A percentile compares a stretch with the other conserved stretches of the same genome.
Evolutionary conservation across 2,113 vertebrate species (phyloP).

Genomic region (Desmodus rotundus): DNA sequence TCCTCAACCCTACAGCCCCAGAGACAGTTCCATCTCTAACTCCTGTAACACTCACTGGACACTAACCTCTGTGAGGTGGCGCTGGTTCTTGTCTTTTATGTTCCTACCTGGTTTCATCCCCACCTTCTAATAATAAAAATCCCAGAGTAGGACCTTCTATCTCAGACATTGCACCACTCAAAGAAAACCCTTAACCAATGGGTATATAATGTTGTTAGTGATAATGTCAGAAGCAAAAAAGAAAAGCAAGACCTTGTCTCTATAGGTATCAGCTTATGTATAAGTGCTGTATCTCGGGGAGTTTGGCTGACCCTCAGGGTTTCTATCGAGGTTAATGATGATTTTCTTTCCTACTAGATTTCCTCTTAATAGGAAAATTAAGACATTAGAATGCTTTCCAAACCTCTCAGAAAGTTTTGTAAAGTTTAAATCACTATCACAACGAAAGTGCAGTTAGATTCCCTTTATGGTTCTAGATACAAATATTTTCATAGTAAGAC

Average conservation of each 20-base stretch:
- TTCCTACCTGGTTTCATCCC: neutral
- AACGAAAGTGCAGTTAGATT: neutral
- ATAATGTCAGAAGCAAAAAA: neutral
- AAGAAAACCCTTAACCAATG: neutral
- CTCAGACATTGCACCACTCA: neutral
- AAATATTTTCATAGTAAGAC: neutral
- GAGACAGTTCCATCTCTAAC: neutral
- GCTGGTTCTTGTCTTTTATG: neutral
- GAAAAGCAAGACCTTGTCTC: neutral
- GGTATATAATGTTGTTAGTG: neutral
- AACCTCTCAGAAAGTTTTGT: neutral
- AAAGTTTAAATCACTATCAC: neutral
- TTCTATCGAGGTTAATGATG: neutral
- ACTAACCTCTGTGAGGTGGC: neutral
- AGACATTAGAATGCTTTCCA: neutral
- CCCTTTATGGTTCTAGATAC: neutral
- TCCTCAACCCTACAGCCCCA: neutral
- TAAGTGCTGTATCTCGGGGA: neutral
- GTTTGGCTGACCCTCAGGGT: neutral
- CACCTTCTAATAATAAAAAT: neutral
- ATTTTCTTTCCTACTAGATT: neutral
- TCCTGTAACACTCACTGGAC: neutral
- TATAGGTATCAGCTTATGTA: neutral
- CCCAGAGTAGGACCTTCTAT: neutral
- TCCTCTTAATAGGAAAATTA: neutral